These are phyloP conservation scores for Lates calcarifer DNA, from an alignment of 2,113 vertebrate genomes.

Conservation along the genomic window DNA sequence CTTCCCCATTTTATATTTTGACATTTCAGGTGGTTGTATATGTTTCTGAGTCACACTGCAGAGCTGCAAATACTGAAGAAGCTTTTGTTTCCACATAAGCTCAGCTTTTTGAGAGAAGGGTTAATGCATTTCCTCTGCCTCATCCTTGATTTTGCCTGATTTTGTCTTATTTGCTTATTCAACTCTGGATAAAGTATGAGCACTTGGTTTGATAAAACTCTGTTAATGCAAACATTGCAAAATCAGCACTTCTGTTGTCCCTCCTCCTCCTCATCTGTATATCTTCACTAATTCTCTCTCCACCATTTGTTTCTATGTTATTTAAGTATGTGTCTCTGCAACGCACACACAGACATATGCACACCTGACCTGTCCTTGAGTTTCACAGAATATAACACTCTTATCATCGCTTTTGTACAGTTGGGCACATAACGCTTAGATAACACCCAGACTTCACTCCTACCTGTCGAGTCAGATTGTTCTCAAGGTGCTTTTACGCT, in stretches of 20 bases:
- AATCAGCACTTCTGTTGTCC: not conserved
- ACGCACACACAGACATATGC: not conserved
- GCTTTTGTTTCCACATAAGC: not conserved
- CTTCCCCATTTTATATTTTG: too few species aligned
- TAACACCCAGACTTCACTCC: slow-evolving; percentile 12
- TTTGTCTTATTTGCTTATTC: not conserved
- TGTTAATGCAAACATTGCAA: not conserved
- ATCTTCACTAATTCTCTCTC: not conserved
- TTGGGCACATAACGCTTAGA: slow-evolving; percentile 17
- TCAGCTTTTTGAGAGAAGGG: too few species aligned
- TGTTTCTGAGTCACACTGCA: not conserved
- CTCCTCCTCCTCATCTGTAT: not conserved
- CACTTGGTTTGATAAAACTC: not conserved
- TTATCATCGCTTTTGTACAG: slow-evolving; percentile 48
- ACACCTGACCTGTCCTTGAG: slow-evolving; percentile 26
- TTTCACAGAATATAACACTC: slow-evolving; percentile 17
- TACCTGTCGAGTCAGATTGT: slow-evolving; percentile 16
- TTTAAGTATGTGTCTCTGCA: not conserved
- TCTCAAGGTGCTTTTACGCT: slow-evolving; percentile 23
- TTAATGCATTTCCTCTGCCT: not conserved
- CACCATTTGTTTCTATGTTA: not conserved
- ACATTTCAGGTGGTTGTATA: not conserved
- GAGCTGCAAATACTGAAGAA: not conserved
- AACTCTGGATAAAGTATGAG: not conserved
- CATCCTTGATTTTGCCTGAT: not conserved